Evolutionary conservation across 2,888 invertebrate species (phyloP), one percentile per base, ranked within the genome.

Genomic region (Drymonia ruficornis): DNA sequence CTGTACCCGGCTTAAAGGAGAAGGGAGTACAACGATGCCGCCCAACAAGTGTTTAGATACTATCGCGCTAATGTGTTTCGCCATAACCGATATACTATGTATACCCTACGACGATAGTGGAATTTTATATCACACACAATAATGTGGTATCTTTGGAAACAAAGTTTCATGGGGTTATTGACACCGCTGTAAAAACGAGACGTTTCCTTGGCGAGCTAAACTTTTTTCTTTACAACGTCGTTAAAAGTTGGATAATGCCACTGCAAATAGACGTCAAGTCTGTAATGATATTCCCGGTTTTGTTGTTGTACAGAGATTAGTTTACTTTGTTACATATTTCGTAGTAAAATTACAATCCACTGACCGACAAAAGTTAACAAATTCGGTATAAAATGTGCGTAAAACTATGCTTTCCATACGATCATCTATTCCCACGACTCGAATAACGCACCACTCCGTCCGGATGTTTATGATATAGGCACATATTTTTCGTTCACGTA

Each of bases 1-100:
- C 15, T 43, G 19, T 23, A 43, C 43, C 19, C 19, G 23, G 18
- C 43, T 19, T 43, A 19, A n/a, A 23, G 19, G 12, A 23, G 43
- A 40, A 16, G 69, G 72, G 71, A 73, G 73, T 80, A 78, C 80
- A 81, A 76, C 73, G 81, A 74, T 76, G 78, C 76, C 73, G 56
- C 74, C 72, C 76, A 78, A 83, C 81, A 83, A 84, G 83, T 81
- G 81, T 79, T 83, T 74, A 74, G 86, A 88, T 86, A 80, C 72
- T 86, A 89, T 88, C 86, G 75, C 74, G 70, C 77, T 86, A 85
- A 87, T 85, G 84, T 81, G 79, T 83, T 79, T 70, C 70, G 70
- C 72, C 74, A 74, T 81, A 81, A 88, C 84, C 83, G 79, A 84
- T 85, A 85, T 74, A n/a, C n/a, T n/a, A n/a, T n/a, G n/a, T n/a